These are phyloP conservation scores for Potorous gilbertii DNA, from an alignment of 2,797 vertebrate species.

Conservation along the genomic window DNA sequence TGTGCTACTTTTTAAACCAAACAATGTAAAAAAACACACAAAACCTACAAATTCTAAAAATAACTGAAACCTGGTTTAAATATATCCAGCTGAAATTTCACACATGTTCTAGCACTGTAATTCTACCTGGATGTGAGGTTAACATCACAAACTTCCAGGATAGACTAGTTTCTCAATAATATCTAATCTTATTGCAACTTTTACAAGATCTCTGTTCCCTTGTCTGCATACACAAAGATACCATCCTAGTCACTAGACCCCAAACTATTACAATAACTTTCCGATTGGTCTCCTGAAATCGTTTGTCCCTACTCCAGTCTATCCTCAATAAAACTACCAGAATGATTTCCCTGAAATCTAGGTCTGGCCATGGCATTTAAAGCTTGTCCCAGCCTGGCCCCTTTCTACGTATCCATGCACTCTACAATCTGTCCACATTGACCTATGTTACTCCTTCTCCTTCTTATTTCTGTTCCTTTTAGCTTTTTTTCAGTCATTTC, in stretches of 20 bases:
- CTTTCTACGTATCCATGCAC: not conserved
- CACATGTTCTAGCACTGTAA: not conserved
- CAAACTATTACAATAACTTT: not conserved
- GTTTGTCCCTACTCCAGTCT: not conserved
- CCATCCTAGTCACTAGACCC: not conserved
- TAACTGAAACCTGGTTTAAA: conserved; percentile 36
- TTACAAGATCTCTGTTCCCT: conserved; percentile 6
- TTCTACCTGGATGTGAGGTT: conserved; percentile 34
- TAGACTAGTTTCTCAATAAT: conserved; percentile 39
- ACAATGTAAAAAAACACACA: not conserved
- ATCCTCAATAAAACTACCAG: not conserved
- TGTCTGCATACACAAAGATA: conserved; percentile 8
- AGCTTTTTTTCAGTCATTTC: not conserved
- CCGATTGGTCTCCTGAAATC: not conserved
- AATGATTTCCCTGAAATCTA: not conserved
- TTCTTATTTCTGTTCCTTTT: not conserved
- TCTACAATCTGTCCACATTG: not conserved
- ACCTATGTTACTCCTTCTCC: not conserved
- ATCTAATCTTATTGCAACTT: conserved; percentile 43
- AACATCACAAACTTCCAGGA: conserved; percentile 6
- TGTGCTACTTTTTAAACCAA: conserved; percentile 33
- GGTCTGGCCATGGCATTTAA: not conserved
- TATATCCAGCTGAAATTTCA: conserved; percentile 25
- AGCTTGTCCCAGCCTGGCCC: not conserved
- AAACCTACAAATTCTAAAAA: conserved; percentile 27